Evolutionary conservation across 1,140 invertebrate genomes (phyloP).

Genomic region (Anastatus disparis): DNA sequence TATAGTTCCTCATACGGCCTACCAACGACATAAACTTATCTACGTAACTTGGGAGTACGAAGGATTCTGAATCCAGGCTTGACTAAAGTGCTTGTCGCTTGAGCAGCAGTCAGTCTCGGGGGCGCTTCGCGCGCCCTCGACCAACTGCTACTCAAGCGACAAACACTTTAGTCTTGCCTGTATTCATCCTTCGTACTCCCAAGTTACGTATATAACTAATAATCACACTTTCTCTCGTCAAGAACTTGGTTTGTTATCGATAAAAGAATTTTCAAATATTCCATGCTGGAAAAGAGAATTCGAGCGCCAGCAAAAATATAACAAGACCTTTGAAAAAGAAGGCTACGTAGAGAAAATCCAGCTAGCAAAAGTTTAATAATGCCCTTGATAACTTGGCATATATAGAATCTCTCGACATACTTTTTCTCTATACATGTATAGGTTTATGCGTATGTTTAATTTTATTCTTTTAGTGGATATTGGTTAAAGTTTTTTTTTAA

Average conservation of each 20-base stretch:
- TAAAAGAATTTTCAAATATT: conserved; percentile 27
- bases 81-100: too few species aligned
- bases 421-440: too few species aligned
- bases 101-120: too few species aligned
- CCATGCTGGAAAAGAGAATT: not conserved
- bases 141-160: not conserved
- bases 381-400: not conserved
- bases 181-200: too few species aligned
- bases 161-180: too few species aligned
- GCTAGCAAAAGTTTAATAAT: conserved; percentile 32
- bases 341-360: not conserved
- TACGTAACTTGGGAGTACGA: too few species aligned
- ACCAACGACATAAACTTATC: too few species aligned
- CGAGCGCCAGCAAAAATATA: not conserved
- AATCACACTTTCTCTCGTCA: not conserved
- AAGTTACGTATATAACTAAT: not conserved
- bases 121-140: too few species aligned
- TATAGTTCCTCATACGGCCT: too few species aligned
- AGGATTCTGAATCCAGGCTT: too few species aligned
- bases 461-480: not conserved
- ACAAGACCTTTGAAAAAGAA: not conserved
- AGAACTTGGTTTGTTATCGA: conserved; percentile 26
- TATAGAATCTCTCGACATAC: too few species aligned
- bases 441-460: conserved; percentile 3
- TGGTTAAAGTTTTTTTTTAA: not conserved